Evolutionary conservation across 30 jellyfish, hydroid and myxozoan species (phyloP).

Genomic region (Cassiopea andromeda): DNA sequence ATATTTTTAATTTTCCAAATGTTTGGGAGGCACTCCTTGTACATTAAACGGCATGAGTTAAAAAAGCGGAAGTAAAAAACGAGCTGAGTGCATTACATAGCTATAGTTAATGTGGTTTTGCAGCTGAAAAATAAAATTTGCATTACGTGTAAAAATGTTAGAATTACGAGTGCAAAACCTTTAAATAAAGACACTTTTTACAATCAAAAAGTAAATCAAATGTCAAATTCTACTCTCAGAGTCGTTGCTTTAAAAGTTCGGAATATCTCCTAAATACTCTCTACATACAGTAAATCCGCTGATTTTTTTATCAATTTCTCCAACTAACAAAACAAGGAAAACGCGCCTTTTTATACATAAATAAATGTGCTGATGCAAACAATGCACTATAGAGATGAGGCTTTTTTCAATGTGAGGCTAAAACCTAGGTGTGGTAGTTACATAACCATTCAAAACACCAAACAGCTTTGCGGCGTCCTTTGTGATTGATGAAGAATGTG

Average conservation of each 20-base stretch:
- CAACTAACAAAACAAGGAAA: conserved; percentile 37
- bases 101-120: background rate
- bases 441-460: background rate
- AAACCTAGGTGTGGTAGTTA: background rate
- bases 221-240: conserved; percentile 10
- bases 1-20: too few relatives aligned
- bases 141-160: background rate
- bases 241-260: conserved; percentile 35
- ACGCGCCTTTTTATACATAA: background rate
- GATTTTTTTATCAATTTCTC: conserved; percentile 15
- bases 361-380: conserved; percentile 34
- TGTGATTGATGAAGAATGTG: too few relatives aligned
- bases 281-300: conserved; percentile 50
- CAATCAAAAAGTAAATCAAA: conserved; percentile 55
- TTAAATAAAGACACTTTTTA: conserved; percentile 55
- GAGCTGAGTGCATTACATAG: background rate
- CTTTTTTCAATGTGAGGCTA: background rate
- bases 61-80: too few relatives aligned
- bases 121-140: background rate
- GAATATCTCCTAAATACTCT: conserved; percentile 44
- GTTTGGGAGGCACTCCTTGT: too few relatives aligned
- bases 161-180: conserved; percentile 23
- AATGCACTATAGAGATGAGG: background rate
- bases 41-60: too few relatives aligned
- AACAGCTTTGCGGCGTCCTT: too few relatives aligned